Conservation (phyloP, 2,797 vertebrate genomes). For the Anas bernieri region DNA sequence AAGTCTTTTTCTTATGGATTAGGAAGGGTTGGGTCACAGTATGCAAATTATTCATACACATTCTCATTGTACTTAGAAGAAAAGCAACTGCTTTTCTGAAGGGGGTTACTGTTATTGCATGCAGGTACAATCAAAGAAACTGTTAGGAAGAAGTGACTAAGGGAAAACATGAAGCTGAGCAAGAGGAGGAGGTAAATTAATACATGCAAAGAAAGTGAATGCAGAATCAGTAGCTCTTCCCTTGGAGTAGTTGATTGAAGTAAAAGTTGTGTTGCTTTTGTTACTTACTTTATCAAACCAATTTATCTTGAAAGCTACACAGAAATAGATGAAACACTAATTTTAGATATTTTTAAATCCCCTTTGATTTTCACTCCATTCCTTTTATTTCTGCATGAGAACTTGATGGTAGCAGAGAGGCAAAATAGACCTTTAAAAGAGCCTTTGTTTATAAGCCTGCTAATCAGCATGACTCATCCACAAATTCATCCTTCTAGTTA, state of each 20-base stretch:
- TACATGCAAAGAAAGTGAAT: not conserved
- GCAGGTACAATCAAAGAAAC: not conserved
- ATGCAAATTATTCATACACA: not conserved
- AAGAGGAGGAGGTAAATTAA: not conserved
- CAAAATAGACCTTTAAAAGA: slow-evolving; percentile 30
- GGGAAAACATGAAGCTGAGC: not conserved
- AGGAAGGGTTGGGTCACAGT: not conserved
- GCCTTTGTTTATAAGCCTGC: not conserved
- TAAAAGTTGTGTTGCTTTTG: not conserved
- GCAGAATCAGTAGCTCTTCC: not conserved
- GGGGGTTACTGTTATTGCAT: not conserved
- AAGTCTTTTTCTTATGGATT: not conserved
- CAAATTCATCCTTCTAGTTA: not conserved
- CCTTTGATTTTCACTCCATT: slow-evolving; percentile 15
- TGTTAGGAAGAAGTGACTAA: not conserved
- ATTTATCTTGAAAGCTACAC: not conserved
- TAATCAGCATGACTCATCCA: slow-evolving; percentile 6
- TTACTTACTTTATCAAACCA: not conserved
- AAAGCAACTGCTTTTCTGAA: not conserved
- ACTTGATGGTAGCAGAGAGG: not conserved
- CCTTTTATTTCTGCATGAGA: not conserved
- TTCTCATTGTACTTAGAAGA: not conserved
- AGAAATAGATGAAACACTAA: slow-evolving; percentile 16
- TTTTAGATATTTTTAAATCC: not conserved
- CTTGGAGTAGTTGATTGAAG: not conserved